Evolutionary conservation across 2,888 invertebrate genomes (phyloP), one percentile per base, ranked within the genome.

Genomic region (Cyclophora albipunctata): DNA sequence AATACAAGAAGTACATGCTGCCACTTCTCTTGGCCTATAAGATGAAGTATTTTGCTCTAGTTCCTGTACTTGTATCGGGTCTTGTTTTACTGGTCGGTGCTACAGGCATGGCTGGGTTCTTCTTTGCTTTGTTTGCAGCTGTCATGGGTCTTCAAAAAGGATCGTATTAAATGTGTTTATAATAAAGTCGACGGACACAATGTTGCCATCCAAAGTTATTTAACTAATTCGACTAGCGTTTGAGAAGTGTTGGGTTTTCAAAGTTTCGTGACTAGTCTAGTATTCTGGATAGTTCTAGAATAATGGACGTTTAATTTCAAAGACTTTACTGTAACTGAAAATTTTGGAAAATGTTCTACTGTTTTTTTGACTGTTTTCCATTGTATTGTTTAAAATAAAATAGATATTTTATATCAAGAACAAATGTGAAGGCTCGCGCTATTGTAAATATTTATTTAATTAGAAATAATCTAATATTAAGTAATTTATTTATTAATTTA

Each of bases 81-180:
- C 77, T 95, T 34, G 83, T 95, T 2, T 81, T 96, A 5, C 76
- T 96, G 46, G 92, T 94, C 3, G 94, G 94, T 54, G 93, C 95
- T 0, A 94, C 95, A 0, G 94, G 95, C 20, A 75, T 96, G 52
- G 96, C 95, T 33, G 96, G 96, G 58, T 96, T 96, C 84, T 96
- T 96, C 89, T 96, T 96, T 73, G 95, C 96, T 1, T 81, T 96
- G 7, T 96, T 96, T 67, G 94, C 95, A 47, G 94, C 95, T 2
- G 93, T 94, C 3, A 93, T 96, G 90, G 94, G 94, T 50, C 82
- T 95, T 55, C 94, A 92, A 73, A 84, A 87, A 55, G 87, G 88
- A 53, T 73, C 80, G 40, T 85, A 84, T 62, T 87, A 72, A 68
- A 20, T 20, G 34, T 43, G 49, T 56, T 50, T 61, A 59, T 50